Evolutionary conservation across 1,140 invertebrate genomes (phyloP).

Genomic region (Halesus radiatus): DNA sequence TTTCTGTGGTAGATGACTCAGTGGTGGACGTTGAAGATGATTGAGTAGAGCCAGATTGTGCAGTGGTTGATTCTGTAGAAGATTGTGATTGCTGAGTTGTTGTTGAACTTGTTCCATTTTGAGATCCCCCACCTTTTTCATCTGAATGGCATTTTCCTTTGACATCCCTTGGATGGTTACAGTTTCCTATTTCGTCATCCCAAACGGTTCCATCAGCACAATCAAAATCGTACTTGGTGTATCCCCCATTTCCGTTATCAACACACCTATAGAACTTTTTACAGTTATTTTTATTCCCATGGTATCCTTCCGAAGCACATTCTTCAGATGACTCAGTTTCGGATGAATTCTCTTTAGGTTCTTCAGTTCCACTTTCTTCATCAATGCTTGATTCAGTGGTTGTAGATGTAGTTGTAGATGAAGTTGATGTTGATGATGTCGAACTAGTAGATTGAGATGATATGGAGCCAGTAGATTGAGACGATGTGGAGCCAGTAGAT

Average conservation of each 20-base stretch:
- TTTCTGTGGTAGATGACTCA: constrained; percentile 54
- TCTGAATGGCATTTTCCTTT: constrained; percentile 38
- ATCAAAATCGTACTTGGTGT: constrained; percentile 72
- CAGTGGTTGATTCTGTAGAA: constrained; percentile 43
- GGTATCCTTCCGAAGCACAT: constrained; percentile 74
- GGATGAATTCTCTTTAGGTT: constrained; percentile 14
- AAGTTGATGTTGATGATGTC: neutral
- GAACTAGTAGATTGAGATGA: neutral
- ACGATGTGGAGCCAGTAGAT: neutral
- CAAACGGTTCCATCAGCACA: constrained; percentile 74
- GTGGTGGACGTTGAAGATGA: constrained; percentile 47
- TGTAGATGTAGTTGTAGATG: constrained; percentile 41
- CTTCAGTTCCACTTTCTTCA: constrained; percentile 28
- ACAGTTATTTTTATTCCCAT: constrained; percentile 76
- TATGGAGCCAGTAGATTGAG: neutral
- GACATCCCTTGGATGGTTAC: constrained; percentile 63
- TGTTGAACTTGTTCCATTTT: constrained; percentile 2
- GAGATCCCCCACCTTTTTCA: constrained; percentile 3
- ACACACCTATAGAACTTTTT: constrained; percentile 82
- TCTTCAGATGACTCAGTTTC: constrained; percentile 51
- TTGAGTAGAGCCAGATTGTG: constrained; percentile 47
- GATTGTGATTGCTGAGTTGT: neutral
- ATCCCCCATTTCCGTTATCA: constrained; percentile 73
- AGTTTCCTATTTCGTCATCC: constrained; percentile 64
- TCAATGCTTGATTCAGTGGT: constrained; percentile 26